Evolutionary conservation across 2,888 invertebrate species (phyloP), one percentile per base, ranked within the genome.

Genomic region (Crematogaster levior): DNA sequence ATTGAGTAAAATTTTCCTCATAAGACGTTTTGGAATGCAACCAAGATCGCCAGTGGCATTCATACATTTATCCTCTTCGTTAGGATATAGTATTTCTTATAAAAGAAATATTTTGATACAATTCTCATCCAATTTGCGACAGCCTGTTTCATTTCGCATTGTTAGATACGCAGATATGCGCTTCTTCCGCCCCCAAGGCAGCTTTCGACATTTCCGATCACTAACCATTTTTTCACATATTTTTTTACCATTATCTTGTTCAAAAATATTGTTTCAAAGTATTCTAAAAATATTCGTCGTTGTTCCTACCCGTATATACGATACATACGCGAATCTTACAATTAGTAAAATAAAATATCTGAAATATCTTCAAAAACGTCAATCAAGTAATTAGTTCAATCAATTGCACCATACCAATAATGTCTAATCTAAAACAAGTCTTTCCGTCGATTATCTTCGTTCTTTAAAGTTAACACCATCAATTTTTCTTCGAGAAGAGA

Each of bases 401-500:
- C 43, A 60, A 60, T 15, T 15, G n/a, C 40, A 60, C n/a, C 12
- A 18, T 43, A 10, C 10, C n/a, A 53, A 3, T 30, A 56, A n/a
- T n/a, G 10, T 21, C 10, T 61, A 21, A 4, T 48, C 7, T 70
- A 10, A 70, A 68, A 5, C 27, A 40, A 24, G 6, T 58, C 66
- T 51, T 66, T 30, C 21, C 43, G 34, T 24, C 61, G 73, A 66
- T 68, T 53, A 56, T 46, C 51, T 70, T 82, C 53, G 48, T 72
- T 15, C 48, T 51, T 30, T 27, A 40, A 40, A 37, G 51, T 80
- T 66, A 66, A 34, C 77, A 30, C 24, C 60, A 81, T 81, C 48
- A 63, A 82, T 60, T 61, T 83, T 63, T 74, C 70, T 81, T 83
- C 68, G 63, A 84, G 82, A 24, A 79, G 37, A 66, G n/a, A 37